These are phyloP conservation scores for Caenorhabditis drosophilae DNA, from an alignment of 2,888 invertebrate species.

Conservation along the genomic window DNA sequence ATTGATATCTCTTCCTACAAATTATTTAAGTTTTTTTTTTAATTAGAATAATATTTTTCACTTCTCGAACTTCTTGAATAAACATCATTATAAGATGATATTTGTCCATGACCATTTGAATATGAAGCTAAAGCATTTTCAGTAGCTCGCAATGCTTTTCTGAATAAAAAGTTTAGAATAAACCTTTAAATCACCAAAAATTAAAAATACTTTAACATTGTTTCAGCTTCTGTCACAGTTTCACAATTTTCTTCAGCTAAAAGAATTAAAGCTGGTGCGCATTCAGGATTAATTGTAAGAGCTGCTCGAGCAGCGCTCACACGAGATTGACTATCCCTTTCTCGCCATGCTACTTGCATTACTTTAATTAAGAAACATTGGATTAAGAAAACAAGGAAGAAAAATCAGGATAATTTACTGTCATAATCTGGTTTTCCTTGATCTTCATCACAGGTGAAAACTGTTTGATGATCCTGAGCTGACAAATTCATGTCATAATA, in stretches of 20 bases:
- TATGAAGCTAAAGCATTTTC: constrained; percentile 73
- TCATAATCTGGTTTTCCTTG: constrained; percentile 86
- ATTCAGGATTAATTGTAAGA: constrained; percentile 73
- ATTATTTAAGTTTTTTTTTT: neutral
- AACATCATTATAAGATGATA: constrained; percentile 4
- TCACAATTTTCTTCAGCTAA: constrained; percentile 95
- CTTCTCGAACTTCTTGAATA: constrained; percentile 4
- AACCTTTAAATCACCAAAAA: too few species aligned
- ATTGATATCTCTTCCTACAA: constrained; percentile 83
- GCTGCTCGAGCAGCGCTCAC: constrained; percentile 90
- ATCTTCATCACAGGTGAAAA: constrained; percentile 90
- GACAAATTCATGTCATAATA: constrained; percentile 99
- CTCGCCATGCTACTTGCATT: constrained; percentile 87
- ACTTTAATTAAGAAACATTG: constrained; percentile 44
- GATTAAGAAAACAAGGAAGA: neutral
- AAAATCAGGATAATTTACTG: constrained; percentile 71
- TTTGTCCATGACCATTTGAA: constrained; percentile 16
- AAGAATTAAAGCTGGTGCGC: constrained; percentile 91
- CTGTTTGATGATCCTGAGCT: constrained; percentile 96
- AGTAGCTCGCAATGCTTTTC: constrained; percentile 83
- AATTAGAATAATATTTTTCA: neutral
- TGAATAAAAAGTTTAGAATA: too few species aligned
- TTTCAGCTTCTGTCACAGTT: constrained; percentile 79
- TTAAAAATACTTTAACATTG: constrained; percentile 73
- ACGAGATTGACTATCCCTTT: constrained; percentile 86